Evolutionary conservation across 92 coral and sea anemone genomes (phyloP).

Genomic region (Epizoanthus fatuus): DNA sequence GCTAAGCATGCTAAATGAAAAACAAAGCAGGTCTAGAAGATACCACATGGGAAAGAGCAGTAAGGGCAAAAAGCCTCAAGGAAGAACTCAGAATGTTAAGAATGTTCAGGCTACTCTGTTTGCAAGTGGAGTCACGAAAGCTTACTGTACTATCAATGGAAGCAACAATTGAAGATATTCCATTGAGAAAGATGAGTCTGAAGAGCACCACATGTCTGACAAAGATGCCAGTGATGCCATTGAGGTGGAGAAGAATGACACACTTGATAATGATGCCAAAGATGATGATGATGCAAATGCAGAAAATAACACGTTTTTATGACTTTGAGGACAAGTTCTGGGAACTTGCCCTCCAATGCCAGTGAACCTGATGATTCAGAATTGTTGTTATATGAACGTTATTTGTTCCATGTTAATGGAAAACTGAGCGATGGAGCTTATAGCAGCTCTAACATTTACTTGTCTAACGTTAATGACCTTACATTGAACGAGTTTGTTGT

Average conservation of each 20-base stretch:
- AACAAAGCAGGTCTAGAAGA: constrained; percentile 30
- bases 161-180: neutral
- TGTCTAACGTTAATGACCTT: constrained; percentile 45
- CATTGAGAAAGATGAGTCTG: constrained; percentile 4
- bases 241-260: constrained; percentile 15
- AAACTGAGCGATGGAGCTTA: constrained; percentile 28
- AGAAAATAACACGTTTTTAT: constrained; percentile 38
- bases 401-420: constrained; percentile 38
- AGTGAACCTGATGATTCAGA: constrained; percentile 15
- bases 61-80: constrained; percentile 23
- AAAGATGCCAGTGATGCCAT: neutral
- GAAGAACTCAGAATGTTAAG: constrained; percentile 26
- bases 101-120: constrained; percentile 7
- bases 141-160: neutral
- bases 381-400: constrained; percentile 42
- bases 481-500: constrained; percentile 45
- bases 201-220: neutral
- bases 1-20: constrained; percentile 43
- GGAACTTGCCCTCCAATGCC: constrained; percentile 46
- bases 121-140: constrained; percentile 40
- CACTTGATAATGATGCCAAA: neutral
- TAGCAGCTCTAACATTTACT: constrained; percentile 32
- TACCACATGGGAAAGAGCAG: constrained; percentile 43
- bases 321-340: constrained; percentile 56
- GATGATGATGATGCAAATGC: constrained; percentile 9